Percentiles rank a stretch among this genome's conserved stretches.
Conservation (phyloP, 2,113 vertebrate genomes). For the Pangasianodon hypophthalmus region DNA sequence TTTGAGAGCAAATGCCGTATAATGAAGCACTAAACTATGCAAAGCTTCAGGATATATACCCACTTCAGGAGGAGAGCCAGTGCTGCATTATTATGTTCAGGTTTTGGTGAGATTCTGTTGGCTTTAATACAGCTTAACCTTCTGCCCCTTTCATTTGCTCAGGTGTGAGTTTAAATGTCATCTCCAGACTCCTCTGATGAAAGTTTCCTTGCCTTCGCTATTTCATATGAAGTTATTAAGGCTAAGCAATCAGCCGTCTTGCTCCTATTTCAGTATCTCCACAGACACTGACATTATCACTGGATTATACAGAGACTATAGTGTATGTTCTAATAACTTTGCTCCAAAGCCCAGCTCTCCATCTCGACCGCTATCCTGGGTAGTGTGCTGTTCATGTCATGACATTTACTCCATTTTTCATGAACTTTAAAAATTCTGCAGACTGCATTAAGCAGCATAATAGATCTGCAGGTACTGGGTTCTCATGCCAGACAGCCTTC, state of each 20-base stretch:
- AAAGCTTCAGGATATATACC: constrained; percentile 32
- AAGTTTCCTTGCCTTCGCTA: constrained; percentile 31
- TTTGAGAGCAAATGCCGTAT: constrained; percentile 35
- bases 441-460: constrained; percentile 6
- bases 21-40: constrained; percentile 35
- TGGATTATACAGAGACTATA: constrained; percentile 33
- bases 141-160: constrained; percentile 52
- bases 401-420: constrained; percentile 38
- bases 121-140: constrained; percentile 51
- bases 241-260: constrained; percentile 37
- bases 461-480: background rate
- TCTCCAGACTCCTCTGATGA: constrained; percentile 18
- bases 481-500: background rate
- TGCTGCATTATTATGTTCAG: constrained; percentile 38
- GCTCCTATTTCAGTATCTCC: constrained; percentile 40
- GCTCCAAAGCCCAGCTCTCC: background rate
- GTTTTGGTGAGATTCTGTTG: constrained; percentile 39
- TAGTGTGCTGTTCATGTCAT: constrained; percentile 11
- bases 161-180: constrained; percentile 56
- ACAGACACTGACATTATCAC: constrained; percentile 31
- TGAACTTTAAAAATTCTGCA: constrained; percentile 30
- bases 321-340: constrained; percentile 40
- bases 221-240: constrained; percentile 52
- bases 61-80: constrained; percentile 25
- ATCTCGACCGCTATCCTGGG: background rate